Evolutionary conservation across 2,797 vertebrate species (phyloP).

Genomic region (Protonibea diacanthus): DNA sequence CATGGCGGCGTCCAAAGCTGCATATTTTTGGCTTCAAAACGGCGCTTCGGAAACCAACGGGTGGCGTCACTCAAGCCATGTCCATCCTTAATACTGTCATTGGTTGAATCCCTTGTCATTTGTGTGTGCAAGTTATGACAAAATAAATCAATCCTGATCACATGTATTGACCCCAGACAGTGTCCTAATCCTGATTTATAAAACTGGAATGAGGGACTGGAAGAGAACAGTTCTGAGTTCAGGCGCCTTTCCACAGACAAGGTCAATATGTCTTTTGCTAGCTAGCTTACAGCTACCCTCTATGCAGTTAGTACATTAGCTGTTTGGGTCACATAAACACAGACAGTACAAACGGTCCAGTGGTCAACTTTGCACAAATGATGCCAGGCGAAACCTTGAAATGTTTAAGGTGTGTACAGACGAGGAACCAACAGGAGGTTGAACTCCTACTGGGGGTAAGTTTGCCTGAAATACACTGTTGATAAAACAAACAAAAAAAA

Average conservation of each 20-base stretch:
- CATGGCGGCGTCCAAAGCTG: no score
- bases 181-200: no score
- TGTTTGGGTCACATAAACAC: neutral
- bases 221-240: slow-evolving; percentile 5
- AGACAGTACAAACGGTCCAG: neutral
- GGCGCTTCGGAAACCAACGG: no score
- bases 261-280: neutral
- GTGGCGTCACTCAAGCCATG: no score
- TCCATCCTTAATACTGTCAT: no score
- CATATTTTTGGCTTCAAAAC: no score
- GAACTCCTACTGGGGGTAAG: neutral
- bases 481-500: neutral
- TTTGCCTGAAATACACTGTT: neutral
- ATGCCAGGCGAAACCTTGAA: neutral
- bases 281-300: neutral
- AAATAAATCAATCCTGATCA: no score
- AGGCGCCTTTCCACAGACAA: slow-evolving; percentile 6
- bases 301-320: neutral
- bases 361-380: no score
- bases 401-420: no score
- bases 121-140: no score
- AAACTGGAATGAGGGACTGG: neutral
- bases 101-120: no score
- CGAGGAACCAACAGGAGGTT: neutral
- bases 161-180: no score